A percentile compares a stretch with the other conserved stretches of the same genome.
Conservation (phyloP, 1,140 invertebrate genomes). For the Zaprionus nigranus region DNA sequence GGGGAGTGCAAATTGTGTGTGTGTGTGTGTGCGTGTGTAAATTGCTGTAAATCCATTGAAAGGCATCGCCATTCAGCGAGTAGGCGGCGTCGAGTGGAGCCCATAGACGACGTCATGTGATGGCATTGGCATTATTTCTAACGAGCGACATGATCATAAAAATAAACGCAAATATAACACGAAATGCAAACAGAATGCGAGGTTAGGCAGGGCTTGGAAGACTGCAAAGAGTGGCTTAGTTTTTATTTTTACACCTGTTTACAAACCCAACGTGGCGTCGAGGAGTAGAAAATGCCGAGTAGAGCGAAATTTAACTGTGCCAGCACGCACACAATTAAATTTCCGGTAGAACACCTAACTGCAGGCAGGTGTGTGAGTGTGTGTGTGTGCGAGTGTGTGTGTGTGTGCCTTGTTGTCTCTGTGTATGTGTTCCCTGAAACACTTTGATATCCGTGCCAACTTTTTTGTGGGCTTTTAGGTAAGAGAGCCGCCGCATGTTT, state of each 20-base stretch:
- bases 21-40: conserved; percentile 33
- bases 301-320: conserved; percentile 68
- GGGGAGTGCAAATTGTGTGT: background rate
- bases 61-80: conserved; percentile 24
- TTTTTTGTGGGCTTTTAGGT: conserved; percentile 40
- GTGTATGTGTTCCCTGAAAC: conserved; percentile 37
- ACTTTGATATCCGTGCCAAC: conserved; percentile 71
- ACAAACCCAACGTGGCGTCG: conserved; percentile 53
- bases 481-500: conserved; percentile 61
- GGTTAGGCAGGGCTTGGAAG: background rate
- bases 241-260: conserved; percentile 83
- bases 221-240: conserved; percentile 69
- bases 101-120: conserved; percentile 37
- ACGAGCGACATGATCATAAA: conserved; percentile 82
- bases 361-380: conserved; percentile 26
- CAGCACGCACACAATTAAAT: conserved; percentile 82
- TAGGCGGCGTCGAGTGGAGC: background rate
- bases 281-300: conserved; percentile 18
- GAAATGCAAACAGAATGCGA: conserved; percentile 68
- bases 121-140: conserved; percentile 77
- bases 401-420: conserved; percentile 16
- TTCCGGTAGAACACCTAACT: conserved; percentile 72
- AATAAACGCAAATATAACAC: conserved; percentile 81
- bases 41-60: conserved; percentile 75
- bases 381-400: conserved; percentile 5